Base-by-base conservation (phyloP, 2,888 invertebrate genomes). In the Sclerodermus sp. region DNA sequence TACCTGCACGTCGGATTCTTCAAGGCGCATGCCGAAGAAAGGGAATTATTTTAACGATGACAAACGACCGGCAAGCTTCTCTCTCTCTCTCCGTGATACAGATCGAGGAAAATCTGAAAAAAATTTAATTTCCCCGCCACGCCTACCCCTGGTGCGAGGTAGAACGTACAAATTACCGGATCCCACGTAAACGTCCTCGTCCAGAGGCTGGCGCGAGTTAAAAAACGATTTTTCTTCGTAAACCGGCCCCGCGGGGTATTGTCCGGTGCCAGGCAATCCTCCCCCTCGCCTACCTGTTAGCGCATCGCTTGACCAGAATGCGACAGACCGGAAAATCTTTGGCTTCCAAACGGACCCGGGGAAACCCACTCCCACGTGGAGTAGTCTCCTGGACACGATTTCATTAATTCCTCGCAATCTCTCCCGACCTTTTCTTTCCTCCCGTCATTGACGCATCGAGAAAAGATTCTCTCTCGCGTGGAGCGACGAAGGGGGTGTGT, bases 371-470 rank as follows among this genome's bases (percentile, higher is more conserved):
- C 74, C 68, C 76, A 77, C 72, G 74, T 67, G 62, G 62, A 64
- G 66, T 67, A 74, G 67, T 64, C 70, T 71, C 57, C 60, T 60
- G 73, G 61, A 69, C 67, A 67, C 62, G 69, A 74, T 74, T 75
- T 71, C 66, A 71, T 74, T 67, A 71, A 65, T n/a, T n/a, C n/a
- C n/a, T n/a, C n/a, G n/a, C n/a, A n/a, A n/a, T n/a, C n/a, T n/a
- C n/a, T n/a, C n/a, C n/a, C n/a, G n/a, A n/a, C n/a, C n/a, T n/a
- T n/a, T n/a, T n/a, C n/a, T n/a, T n/a, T n/a, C n/a, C n/a, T n/a
- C n/a, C n/a, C n/a, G n/a, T n/a, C n/a, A n/a, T n/a, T n/a, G n/a
- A n/a, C n/a, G n/a, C n/a, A n/a, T n/a, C n/a, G n/a, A n/a, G n/a
- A n/a, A n/a, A n/a, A n/a, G n/a, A n/a, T n/a, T n/a, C n/a, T n/a